A percentile compares a stretch with the other conserved stretches of the same genome.
phyloP scores from a whole-genome alignment of 2,797 vertebrate species.

The Lutjanus argentimaculatus region DNA sequence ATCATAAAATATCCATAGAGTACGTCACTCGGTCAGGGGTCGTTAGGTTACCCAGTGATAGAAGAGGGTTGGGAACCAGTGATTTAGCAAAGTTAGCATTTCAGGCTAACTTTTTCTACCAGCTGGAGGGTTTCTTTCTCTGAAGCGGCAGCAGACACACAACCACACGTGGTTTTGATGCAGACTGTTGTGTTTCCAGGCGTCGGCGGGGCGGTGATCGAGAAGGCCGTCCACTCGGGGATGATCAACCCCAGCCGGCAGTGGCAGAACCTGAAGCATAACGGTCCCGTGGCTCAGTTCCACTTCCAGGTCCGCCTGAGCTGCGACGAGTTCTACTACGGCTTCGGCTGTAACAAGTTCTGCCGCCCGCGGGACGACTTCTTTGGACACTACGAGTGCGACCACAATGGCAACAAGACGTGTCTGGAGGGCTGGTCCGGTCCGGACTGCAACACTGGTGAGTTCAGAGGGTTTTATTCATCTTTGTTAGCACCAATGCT shows the following conservation, averaged over 20 bases:
- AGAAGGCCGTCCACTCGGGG: slow-evolving; percentile 90
- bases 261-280: slow-evolving; percentile 91
- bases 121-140: neutral
- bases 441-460: slow-evolving; percentile 65
- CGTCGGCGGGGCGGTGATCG: slow-evolving; percentile 36
- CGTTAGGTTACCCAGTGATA: too few species aligned
- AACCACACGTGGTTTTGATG: neutral
- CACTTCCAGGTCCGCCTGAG: slow-evolving; percentile 92
- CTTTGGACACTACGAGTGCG: slow-evolving; percentile 94
- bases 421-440: slow-evolving; percentile 95
- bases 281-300: slow-evolving; percentile 88
- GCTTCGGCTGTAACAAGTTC: slow-evolving; percentile 95
- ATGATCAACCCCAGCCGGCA: slow-evolving; percentile 93
- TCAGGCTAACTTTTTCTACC: neutral
- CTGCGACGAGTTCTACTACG: slow-evolving; percentile 93
- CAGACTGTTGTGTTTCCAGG: neutral
- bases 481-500: too few species aligned
- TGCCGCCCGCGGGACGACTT: slow-evolving; percentile 94
- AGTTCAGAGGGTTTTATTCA: neutral
- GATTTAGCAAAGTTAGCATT: neutral
- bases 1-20: too few species aligned
- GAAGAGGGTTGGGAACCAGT: too few species aligned
- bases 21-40: too few species aligned
- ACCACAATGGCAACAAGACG: slow-evolving; percentile 94
- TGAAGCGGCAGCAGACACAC: too few species aligned